Evolutionary conservation across 2,888 invertebrate genomes (phyloP), one percentile per base, ranked within the genome.

Genomic region (Drosophila limbata): DNA sequence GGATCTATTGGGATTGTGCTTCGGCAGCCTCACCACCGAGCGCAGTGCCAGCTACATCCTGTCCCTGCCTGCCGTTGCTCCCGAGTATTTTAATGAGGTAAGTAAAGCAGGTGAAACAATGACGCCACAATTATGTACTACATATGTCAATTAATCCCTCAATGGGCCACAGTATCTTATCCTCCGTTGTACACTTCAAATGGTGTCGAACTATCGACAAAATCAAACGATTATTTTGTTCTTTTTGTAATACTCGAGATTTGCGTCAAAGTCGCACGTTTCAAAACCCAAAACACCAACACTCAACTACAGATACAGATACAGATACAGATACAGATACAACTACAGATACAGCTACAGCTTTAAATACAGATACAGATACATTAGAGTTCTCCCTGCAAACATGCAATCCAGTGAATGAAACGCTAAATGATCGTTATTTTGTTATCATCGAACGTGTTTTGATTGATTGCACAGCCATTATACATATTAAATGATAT

Each of bases 41-140:
- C 84, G 90, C 47, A 89, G 90, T 73, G 91, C 92, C 33, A 92
- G 94, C 42, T 94, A 92, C 78, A 93, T 95, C 59, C 88, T 94
- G 10, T 90, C 93, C 17, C 91, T 94, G 63, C 95, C 95, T 0
- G 89, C 93, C 0, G 90, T 92, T 1, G 94, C 94, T 5, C 95
- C 95, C 0, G 87, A 90, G 11, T 93, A 93, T 37, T 95, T 94
- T 83, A 93, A 93, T 55, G 94, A 95, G 92, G 95, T 95, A 89
- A 91, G 90, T 75, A 35, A 60, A 25, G 31, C 35, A 39, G 45
- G 9, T 21, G 9, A 50, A 40, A 48, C 13, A 8, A 35, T 52
- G 52, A 61, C 56, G 45, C n/a, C 52, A 55, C 39, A 52, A 51
- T 55, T 25, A 25, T 25, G 19, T 19, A 2, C n/a, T n/a, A n/a